These are phyloP conservation scores for Eupeodes latifasciatus DNA, from an alignment of 2,888 invertebrate species.

Conservation along the genomic window DNA sequence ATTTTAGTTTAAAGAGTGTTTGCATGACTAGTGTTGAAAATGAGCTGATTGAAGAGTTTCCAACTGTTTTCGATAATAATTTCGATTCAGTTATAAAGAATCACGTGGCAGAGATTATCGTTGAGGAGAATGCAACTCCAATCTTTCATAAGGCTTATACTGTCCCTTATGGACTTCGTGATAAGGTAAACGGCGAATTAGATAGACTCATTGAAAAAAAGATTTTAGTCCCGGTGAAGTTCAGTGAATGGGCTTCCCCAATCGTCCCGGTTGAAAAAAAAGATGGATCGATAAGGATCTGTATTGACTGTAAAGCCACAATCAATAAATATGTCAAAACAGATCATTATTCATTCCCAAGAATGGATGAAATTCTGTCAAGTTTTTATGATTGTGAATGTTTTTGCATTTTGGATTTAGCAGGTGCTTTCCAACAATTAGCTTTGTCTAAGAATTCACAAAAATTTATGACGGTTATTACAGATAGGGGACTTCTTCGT, in stretches of 20 bases:
- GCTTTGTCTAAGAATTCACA: slow-evolving; percentile 1
- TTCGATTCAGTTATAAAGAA: slow-evolving; percentile 39
- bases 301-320: slow-evolving; percentile 49
- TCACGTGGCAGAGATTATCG: slow-evolving; percentile 31
- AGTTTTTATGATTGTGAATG: slow-evolving; percentile 25
- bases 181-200: slow-evolving; percentile 10
- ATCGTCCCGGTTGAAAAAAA: slow-evolving; percentile 59
- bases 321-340: slow-evolving; percentile 5
- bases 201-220: slow-evolving; percentile 38
- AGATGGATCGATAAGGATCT: slow-evolving; percentile 48
- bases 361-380: slow-evolving; percentile 54
- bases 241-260: slow-evolving; percentile 51
- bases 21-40: slow-evolving; percentile 28
- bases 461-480: slow-evolving; percentile 8
- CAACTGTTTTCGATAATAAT: slow-evolving; percentile 35
- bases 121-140: slow-evolving; percentile 6
- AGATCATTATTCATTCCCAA: slow-evolving; percentile 49
- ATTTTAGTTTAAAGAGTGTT: slow-evolving; percentile 23
- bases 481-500: not conserved
- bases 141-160: slow-evolving; percentile 2
- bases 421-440: slow-evolving; percentile 22
- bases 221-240: slow-evolving; percentile 45
- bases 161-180: slow-evolving; percentile 21
- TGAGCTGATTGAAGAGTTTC: slow-evolving; percentile 21
- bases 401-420: slow-evolving; percentile 17